phyloP scores from a whole-genome alignment of 2,797 vertebrate species.

The Ataeniobius toweri region DNA sequence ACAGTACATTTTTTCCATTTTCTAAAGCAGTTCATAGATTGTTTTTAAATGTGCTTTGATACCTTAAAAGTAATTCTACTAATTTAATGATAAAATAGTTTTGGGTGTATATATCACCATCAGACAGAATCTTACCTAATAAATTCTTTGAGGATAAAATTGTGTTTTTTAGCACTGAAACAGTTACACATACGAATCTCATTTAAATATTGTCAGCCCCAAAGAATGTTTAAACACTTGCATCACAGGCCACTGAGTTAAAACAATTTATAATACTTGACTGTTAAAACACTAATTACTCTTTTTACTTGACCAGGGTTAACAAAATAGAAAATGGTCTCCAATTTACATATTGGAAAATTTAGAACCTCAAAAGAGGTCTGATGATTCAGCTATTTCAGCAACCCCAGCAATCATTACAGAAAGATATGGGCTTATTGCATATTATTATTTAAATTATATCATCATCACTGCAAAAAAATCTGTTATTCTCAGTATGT shows the following conservation, averaged over 20 bases:
- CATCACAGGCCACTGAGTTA: not conserved
- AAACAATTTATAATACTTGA: not conserved
- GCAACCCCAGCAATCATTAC: not conserved
- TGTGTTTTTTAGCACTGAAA: not conserved
- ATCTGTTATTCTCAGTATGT: not conserved
- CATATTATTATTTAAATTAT: not conserved
- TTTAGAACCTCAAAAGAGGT: not conserved
- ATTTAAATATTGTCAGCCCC: not conserved
- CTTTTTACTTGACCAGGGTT: not conserved
- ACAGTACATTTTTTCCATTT: not conserved
- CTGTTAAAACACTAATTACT: not conserved
- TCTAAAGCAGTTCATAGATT: not conserved
- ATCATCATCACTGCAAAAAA: not conserved
- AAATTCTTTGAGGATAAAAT: not conserved
- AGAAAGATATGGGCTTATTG: not conserved
- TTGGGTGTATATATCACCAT: not conserved
- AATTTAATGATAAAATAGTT: not conserved
- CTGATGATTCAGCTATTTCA: not conserved
- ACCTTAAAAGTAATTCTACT: not conserved
- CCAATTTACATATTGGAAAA: not conserved
- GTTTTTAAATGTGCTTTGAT: not conserved
- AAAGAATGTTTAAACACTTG: not conserved
- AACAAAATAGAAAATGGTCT: not conserved
- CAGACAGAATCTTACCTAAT: not conserved
- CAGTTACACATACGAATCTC: not conserved